Conservation (phyloP, 2,888 invertebrate species). For the Drosophila kokeensis region DNA sequence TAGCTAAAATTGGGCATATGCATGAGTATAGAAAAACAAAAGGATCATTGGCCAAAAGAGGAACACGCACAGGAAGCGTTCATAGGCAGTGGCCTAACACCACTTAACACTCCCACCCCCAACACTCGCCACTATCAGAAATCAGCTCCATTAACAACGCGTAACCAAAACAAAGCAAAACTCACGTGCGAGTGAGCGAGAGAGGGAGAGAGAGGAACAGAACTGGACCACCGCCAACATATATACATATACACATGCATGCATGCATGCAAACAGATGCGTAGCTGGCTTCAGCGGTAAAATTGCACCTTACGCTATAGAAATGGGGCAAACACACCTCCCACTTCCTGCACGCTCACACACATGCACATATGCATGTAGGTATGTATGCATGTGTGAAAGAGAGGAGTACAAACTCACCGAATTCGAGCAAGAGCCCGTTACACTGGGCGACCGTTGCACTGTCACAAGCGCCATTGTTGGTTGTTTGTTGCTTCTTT, state of each 20-base stretch:
- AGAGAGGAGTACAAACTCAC: constrained; percentile 70
- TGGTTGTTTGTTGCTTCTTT: constrained; percentile 43
- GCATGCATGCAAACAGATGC: constrained; percentile 41
- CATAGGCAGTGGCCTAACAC: constrained; percentile 45
- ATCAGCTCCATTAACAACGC: constrained; percentile 55
- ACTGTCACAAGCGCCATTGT: constrained; percentile 90
- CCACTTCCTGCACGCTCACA: constrained; percentile 29
- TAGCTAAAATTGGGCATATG: constrained; percentile 50
- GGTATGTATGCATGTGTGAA: constrained; percentile 1
- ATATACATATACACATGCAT: constrained; percentile 11
- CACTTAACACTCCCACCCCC: constrained; percentile 8
- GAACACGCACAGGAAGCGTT: constrained; percentile 72
- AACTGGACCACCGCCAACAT: constrained; percentile 44
- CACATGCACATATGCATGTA: constrained; percentile 15
- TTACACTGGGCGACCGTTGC: constrained; percentile 90
- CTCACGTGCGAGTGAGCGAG: constrained; percentile 17
- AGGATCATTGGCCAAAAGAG: constrained; percentile 62
- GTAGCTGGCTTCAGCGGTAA: constrained; percentile 54
- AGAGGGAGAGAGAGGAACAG: constrained; percentile 18
- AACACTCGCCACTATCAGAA: constrained; percentile 8
- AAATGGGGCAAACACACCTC: constrained; percentile 49
- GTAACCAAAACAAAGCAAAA: constrained; percentile 76
- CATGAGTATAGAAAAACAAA: constrained; percentile 42
- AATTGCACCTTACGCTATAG: constrained; percentile 54
- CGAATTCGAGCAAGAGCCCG: constrained; percentile 87